These are phyloP conservation scores for Neopipo cinnamomea DNA, from an alignment of 2,113 vertebrate species.

Conservation along the genomic window DNA sequence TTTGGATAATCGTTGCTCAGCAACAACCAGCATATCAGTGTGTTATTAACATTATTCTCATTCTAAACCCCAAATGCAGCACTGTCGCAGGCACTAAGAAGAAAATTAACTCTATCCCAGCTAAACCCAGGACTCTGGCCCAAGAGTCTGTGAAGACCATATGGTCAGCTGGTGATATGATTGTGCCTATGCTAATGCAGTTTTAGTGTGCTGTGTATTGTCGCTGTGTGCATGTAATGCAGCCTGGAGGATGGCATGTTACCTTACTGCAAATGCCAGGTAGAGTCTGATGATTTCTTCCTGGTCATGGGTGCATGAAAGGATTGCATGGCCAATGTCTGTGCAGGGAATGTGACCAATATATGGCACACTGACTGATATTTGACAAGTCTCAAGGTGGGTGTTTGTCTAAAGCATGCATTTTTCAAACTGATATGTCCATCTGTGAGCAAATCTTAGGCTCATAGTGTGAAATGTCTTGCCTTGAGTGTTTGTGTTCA, in stretches of 20 bases:
- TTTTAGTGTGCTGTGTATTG: not conserved
- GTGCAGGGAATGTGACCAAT: accelerated
- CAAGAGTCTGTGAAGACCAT: not conserved
- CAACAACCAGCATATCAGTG: not conserved
- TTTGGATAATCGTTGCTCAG: not conserved
- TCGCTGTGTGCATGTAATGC: accelerated
- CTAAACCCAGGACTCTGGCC: not conserved
- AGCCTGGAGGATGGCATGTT: no score
- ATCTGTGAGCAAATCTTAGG: not conserved
- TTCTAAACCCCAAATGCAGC: not conserved
- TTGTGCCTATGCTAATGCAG: not conserved
- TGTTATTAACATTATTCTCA: not conserved
- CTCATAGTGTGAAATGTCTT: not conserved
- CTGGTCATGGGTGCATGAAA: not conserved
- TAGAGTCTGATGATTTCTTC: not conserved
- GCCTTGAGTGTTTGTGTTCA: not conserved
- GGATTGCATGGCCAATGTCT: accelerated
- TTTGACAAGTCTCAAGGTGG: not conserved
- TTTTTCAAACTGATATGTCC: not conserved
- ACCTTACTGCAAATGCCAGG: not conserved
- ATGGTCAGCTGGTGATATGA: accelerated
- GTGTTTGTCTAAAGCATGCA: not conserved
- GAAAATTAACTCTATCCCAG: not conserved
- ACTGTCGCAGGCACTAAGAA: not conserved
- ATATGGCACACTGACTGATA: not conserved